phyloP scores from a whole-genome alignment of 2,888 invertebrate genomes.

The Folsomia manolachei region DNA sequence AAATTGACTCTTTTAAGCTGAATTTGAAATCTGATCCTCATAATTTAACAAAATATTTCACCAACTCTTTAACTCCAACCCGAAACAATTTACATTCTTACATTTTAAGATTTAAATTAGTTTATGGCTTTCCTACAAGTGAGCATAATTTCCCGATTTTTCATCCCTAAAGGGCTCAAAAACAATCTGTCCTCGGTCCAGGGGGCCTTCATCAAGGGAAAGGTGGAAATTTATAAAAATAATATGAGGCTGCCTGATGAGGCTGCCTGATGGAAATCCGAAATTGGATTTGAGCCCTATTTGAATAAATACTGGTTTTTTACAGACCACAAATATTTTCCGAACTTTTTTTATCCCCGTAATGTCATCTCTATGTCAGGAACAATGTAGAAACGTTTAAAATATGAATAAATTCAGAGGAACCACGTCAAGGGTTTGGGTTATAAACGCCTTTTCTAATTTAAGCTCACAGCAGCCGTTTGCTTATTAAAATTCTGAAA shows the following conservation, averaged over 20 bases:
- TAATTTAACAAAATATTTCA: background rate
- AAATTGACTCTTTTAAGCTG: background rate
- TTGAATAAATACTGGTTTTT: background rate
- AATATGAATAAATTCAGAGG: too few relatives aligned
- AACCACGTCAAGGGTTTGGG: background rate
- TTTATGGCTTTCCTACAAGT: conserved; percentile 25
- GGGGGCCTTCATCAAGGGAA: conserved; percentile 44
- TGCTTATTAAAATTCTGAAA: too few relatives aligned
- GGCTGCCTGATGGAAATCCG: background rate
- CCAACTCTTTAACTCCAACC: background rate
- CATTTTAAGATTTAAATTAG: conserved; percentile 10
- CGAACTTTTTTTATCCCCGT: background rate
- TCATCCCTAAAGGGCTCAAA: conserved; percentile 50
- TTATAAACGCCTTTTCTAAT: conserved; percentile 19
- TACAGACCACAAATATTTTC: too few relatives aligned
- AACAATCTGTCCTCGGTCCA: conserved; percentile 51
- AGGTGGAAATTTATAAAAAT: conserved; percentile 44
- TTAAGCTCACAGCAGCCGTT: conserved; percentile 17
- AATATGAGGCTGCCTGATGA: too few relatives aligned
- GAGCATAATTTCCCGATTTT: conserved; percentile 51
- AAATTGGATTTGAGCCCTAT: background rate
- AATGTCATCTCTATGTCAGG: too few relatives aligned
- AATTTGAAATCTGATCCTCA: conserved; percentile 5
- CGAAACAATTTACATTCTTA: conserved; percentile 3
- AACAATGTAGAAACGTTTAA: background rate